These are phyloP conservation scores for Rallus crepitans DNA, from an alignment of 2,797 vertebrate species.

Conservation along the genomic window DNA sequence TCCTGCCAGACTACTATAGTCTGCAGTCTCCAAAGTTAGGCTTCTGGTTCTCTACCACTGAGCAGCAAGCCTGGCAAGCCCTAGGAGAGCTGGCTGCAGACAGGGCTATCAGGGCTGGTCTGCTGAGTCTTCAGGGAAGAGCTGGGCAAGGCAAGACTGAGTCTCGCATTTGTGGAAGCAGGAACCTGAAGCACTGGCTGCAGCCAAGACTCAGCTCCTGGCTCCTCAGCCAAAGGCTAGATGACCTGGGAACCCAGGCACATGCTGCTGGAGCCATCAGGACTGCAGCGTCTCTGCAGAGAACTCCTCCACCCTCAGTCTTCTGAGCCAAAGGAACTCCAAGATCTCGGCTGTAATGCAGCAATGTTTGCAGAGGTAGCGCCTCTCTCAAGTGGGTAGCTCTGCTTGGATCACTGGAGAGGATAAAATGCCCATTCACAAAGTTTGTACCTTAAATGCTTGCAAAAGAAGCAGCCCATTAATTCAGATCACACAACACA, in stretches of 20 bases:
- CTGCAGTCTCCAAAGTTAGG: too few species aligned
- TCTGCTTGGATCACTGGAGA: not conserved
- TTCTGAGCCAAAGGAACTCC: not conserved
- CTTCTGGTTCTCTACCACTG: not conserved
- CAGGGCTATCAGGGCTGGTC: not conserved
- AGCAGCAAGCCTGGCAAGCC: not conserved
- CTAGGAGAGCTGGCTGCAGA: not conserved
- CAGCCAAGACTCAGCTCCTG: not conserved
- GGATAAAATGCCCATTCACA: not conserved
- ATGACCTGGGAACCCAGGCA: not conserved
- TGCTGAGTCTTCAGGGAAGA: not conserved
- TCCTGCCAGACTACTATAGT: not conserved
- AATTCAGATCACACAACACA: not conserved
- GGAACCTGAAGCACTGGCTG: not conserved
- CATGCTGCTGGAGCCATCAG: not conserved
- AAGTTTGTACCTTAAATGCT: not conserved
- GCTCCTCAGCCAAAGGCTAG: not conserved
- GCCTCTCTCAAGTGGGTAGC: not conserved
- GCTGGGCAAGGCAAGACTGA: not conserved
- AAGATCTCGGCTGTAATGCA: not conserved
- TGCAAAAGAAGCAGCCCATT: not conserved
- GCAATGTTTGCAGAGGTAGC: rapidly evolving
- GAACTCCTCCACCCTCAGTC: not conserved
- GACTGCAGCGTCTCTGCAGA: not conserved
- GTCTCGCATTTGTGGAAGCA: not conserved